Base-by-base conservation (phyloP, 2,888 invertebrate species). In the Leptinotarsa juncta region DNA sequence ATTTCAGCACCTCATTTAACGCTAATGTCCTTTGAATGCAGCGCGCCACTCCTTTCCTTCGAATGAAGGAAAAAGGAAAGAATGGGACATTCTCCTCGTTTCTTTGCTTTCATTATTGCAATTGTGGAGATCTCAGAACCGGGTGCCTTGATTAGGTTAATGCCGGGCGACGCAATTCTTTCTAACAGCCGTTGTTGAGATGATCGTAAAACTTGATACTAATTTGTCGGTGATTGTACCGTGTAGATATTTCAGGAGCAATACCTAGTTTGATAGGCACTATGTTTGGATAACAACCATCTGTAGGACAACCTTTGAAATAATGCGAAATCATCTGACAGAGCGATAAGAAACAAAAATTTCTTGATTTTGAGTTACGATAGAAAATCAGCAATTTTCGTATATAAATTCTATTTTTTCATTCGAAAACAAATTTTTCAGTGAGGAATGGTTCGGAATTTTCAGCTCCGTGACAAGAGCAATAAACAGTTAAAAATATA, bases 1-100 rank as follows among this genome's bases (percentile, higher is more conserved):
- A 76, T 76, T 77, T 72, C 75, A 71, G 75, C 77, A 75, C 73
- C 75, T 75, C 77, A 76, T 77, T 76, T 77, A 75, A 75, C 75
- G 74, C 72, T 77, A 79, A 79, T 77, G 77, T 77, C 73, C 71
- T 74, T 70, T 73, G 75, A 77, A 76, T 71, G 77, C 73, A 57
- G 65, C 72, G 62, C 67, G 72, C 70, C 65, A 65, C 69, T 60
- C n/a, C 51, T 72, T 67, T 71, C 71, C 72, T 66, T 69, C 65
- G 62, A 75, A 55, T 70, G 70, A 62, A 75, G 67, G 70, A 71
- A 65, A 73, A 79, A 78, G 53, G 68, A 66, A 72, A 62, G 42
- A 62, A 67, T 48, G 15, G 55, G 53, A 53, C 16, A 57, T 67
- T 65, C 23, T 70, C 70, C 68, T 62, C 67, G 68, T 68, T 69